Conservation (phyloP, 2,888 invertebrate genomes). For the Tinea semifulvella region DNA sequence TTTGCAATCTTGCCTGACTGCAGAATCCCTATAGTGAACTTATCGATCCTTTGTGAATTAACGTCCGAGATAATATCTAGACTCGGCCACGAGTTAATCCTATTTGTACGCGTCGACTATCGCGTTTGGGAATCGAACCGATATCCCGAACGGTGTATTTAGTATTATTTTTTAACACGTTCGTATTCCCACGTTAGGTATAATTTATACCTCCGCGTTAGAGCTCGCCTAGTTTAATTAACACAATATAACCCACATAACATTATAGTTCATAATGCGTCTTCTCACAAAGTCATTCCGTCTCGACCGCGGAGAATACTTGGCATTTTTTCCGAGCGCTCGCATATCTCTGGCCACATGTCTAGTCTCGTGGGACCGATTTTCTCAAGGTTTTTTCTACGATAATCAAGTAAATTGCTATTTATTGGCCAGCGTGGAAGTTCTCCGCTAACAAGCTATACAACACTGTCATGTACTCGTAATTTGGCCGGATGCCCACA, state of each 20-base stretch:
- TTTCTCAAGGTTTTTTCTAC: constrained; percentile 9
- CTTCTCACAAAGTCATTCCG: constrained; percentile 8
- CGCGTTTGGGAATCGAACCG: no score
- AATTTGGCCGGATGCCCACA: constrained; percentile 47
- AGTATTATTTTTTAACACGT: constrained; percentile 2
- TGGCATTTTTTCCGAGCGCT: constrained; percentile 27
- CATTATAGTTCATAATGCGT: constrained; percentile 9
- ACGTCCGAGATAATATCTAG: not conserved
- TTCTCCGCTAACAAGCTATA: constrained; percentile 9
- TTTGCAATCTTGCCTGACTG: constrained; percentile 50
- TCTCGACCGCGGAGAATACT: constrained; percentile 21
- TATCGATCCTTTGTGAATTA: not conserved
- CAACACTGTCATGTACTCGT: constrained; percentile 24
- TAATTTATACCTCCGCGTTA: constrained; percentile 13
- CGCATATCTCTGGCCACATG: constrained; percentile 29
- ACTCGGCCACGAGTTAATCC: constrained; percentile 4
- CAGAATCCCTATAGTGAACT: constrained; percentile 9
- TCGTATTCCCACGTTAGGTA: constrained; percentile 11
- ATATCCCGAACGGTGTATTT: not conserved
- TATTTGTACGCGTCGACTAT: not conserved
- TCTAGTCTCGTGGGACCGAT: constrained; percentile 17
- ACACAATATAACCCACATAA: constrained; percentile 9
- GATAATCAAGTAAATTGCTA: constrained; percentile 5
- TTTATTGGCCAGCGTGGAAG: constrained; percentile 6
- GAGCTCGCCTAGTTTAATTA: constrained; percentile 14